A percentile compares a stretch with the other conserved stretches of the same genome.
Evolutionary conservation across 2,797 vertebrate species (phyloP).

Genomic region (Enteromius viviparus): DNA sequence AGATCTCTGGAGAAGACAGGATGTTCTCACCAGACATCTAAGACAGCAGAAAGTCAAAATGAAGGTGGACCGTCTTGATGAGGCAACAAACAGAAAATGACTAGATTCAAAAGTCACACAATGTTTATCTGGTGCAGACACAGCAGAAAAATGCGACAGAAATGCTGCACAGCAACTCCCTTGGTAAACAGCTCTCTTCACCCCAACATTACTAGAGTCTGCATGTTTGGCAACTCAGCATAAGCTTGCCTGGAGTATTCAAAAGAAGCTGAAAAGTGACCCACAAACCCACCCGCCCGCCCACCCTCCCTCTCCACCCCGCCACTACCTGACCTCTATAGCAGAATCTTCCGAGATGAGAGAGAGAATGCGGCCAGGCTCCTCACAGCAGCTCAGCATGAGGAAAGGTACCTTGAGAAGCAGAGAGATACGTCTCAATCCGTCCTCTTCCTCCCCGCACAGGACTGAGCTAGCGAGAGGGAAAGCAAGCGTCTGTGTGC

Average conservation of each 20-base stretch:
- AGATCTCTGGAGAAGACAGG: constrained; percentile 55
- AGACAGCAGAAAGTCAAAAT: constrained; percentile 50
- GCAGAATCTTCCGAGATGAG: constrained; percentile 60
- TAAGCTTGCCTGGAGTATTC: constrained; percentile 57
- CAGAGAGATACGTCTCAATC: constrained; percentile 60
- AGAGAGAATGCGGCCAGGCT: constrained; percentile 57
- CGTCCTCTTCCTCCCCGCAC: constrained; percentile 69
- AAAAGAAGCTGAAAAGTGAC: constrained; percentile 62
- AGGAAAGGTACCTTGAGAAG: constrained; percentile 55
- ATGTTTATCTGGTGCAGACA: constrained; percentile 47
- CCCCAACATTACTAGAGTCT: constrained; percentile 53
- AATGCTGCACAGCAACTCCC: constrained; percentile 63
- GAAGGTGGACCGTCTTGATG: constrained; percentile 14
- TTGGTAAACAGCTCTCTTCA: constrained; percentile 51
- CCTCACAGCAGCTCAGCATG: constrained; percentile 59
- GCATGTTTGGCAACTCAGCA: constrained; percentile 59
- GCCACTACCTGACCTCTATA: constrained; percentile 64
- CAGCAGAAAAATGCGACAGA: constrained; percentile 55
- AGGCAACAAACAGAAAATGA: constrained; percentile 43
- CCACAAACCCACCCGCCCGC: constrained; percentile 49
- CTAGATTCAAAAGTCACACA: constrained; percentile 49
- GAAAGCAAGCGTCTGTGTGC: constrained; percentile 73
- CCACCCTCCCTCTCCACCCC: constrained; percentile 54
- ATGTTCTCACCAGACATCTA: constrained; percentile 59
- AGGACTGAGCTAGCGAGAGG: constrained; percentile 66